Percentiles rank a stretch among this genome's conserved stretches.
Conservation (phyloP, 2,113 vertebrate genomes). For the Tonatia bakeri region DNA sequence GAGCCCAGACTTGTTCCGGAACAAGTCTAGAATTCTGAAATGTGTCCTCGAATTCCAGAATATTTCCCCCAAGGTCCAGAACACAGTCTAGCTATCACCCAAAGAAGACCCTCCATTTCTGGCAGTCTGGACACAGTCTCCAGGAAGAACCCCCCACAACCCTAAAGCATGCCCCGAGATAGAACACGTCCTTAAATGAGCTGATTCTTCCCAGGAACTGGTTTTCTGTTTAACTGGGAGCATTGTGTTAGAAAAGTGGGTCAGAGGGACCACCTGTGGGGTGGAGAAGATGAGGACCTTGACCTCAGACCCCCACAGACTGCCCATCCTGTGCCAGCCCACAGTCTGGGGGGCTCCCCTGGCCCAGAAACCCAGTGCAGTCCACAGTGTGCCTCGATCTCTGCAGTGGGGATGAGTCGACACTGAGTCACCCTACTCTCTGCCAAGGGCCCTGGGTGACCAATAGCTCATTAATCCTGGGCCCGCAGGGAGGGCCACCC, state of each 20-base stretch:
- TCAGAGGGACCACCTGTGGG: rapidly evolving
- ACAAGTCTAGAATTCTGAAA: not conserved
- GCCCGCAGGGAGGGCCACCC: not conserved
- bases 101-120: not conserved
- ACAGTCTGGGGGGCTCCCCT: not conserved
- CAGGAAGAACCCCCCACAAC: not conserved
- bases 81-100: not conserved
- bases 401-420: not conserved
- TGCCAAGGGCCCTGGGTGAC: not conserved
- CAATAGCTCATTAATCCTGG: not conserved
- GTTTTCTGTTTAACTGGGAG: not conserved
- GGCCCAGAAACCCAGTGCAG: rapidly evolving
- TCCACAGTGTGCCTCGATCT: not conserved
- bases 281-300: not conserved
- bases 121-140: not conserved
- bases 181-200: not conserved
- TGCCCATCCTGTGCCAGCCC: not conserved
- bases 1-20: not conserved
- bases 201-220: not conserved
- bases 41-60: not conserved
- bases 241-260: not conserved
- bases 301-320: not conserved
- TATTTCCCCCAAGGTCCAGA: not conserved
- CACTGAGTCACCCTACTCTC: not conserved
- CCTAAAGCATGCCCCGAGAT: not conserved